Percentiles rank a stretch among this genome's conserved stretches.
Conservation (phyloP, 2,888 invertebrate genomes). For the Himalopsyche japonica region DNA sequence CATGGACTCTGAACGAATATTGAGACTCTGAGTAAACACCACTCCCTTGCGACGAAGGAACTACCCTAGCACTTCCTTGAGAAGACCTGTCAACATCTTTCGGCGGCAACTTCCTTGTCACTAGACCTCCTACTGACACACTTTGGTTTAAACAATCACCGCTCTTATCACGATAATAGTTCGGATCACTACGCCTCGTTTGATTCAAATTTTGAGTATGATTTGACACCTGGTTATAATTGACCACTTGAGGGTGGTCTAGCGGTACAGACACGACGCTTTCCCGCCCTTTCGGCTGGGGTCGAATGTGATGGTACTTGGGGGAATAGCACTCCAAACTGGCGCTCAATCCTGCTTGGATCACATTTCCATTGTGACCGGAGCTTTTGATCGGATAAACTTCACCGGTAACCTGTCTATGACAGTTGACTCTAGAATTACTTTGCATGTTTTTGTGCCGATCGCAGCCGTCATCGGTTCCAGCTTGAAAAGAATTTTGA, state of each 20-base stretch:
- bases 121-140: not conserved
- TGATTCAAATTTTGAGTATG: not conserved
- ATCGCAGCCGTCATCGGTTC: constrained; percentile 17
- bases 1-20: constrained; percentile 36
- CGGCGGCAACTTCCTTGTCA: constrained; percentile 11
- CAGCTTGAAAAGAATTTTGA: constrained; percentile 7
- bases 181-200: constrained; percentile 19
- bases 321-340: constrained; percentile 59
- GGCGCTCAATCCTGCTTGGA: constrained; percentile 46
- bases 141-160: constrained; percentile 10
- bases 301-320: constrained; percentile 56
- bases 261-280: not conserved
- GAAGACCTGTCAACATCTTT: not conserved
- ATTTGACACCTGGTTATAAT: not conserved
- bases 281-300: constrained; percentile 43
- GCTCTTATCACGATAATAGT: constrained; percentile 11
- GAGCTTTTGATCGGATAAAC: constrained; percentile 7
- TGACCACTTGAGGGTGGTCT: constrained; percentile 3
- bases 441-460: constrained; percentile 29
- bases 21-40: constrained; percentile 34
- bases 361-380: constrained; percentile 23
- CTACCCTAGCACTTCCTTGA: constrained; percentile 6
- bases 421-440: constrained; percentile 29
- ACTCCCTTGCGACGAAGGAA: constrained; percentile 4
- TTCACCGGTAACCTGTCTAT: constrained; percentile 21